These are phyloP conservation scores for Zoanthus sansibaricus DNA, from an alignment of 92 coral and sea anemone genomes.

Conservation along the genomic window DNA sequence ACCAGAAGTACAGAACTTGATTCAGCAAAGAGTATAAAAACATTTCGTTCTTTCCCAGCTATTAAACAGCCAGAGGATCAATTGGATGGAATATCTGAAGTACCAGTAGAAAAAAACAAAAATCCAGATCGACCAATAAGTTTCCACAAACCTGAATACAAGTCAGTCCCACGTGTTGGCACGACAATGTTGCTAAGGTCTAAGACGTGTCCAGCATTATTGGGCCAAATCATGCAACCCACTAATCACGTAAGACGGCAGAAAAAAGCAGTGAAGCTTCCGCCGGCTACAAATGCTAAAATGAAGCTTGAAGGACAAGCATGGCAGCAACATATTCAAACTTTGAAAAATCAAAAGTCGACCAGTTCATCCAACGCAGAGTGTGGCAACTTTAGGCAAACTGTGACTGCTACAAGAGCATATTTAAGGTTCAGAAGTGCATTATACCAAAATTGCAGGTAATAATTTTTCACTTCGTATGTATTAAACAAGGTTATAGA, in stretches of 20 bases:
- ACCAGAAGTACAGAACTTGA: not conserved
- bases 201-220: slow-evolving; percentile 26
- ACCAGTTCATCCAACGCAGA: not conserved
- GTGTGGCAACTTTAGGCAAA: not conserved
- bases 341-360: not conserved
- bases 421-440: slow-evolving; percentile 17
- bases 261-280: slow-evolving; percentile 18
- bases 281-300: slow-evolving; percentile 14
- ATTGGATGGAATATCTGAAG: not conserved
- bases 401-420: slow-evolving; percentile 5
- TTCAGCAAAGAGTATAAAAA: not conserved
- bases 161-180: not conserved
- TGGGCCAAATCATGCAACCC: not conserved
- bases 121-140: not conserved
- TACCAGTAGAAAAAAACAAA: not conserved
- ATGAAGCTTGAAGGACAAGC: slow-evolving; percentile 33
- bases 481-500: too few relatives aligned
- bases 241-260: not conserved
- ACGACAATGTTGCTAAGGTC: slow-evolving; percentile 27
- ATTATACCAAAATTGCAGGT: slow-evolving; percentile 15
- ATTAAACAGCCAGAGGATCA: not conserved
- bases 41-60: not conserved
- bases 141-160: not conserved
- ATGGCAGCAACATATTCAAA: slow-evolving; percentile 16
- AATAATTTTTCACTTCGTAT: not conserved